phyloP scores from a whole-genome alignment of 1,140 invertebrate genomes.

The Yoshiicerus persimilis region DNA sequence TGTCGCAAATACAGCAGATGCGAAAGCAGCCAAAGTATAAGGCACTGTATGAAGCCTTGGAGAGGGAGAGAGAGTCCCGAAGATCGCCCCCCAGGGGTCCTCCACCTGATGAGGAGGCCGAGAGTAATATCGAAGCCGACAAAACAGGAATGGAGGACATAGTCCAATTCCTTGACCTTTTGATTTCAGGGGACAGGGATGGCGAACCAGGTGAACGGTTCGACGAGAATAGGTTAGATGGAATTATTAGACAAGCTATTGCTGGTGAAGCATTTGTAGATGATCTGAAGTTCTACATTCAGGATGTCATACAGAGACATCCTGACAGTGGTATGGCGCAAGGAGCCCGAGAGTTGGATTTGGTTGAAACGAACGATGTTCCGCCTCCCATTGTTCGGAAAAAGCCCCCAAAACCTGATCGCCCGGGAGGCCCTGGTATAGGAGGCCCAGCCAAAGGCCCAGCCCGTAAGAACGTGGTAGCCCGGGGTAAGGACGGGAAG shows the following conservation, averaged over 20 bases:
- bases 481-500: neutral
- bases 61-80: too few species aligned
- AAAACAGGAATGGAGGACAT: too few species aligned
- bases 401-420: neutral
- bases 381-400: neutral
- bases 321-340: neutral
- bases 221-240: neutral
- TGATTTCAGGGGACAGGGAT: too few species aligned
- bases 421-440: neutral
- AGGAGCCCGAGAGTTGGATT: neutral
- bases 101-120: too few species aligned
- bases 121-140: too few species aligned
- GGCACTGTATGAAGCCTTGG: too few species aligned
- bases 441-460: neutral
- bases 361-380: neutral
- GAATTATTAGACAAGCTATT: neutral
- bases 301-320: neutral
- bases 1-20: too few species aligned
- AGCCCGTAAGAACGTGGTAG: neutral
- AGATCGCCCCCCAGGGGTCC: too few species aligned
- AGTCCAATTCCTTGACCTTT: too few species aligned
- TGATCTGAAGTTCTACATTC: neutral
- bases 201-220: neutral
- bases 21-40: too few species aligned
- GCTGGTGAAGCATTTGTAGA: neutral